Evolutionary conservation across 92 coral and sea anemone genomes (phyloP), one percentile per base, ranked within the genome.

Genomic region (Porites rus): DNA sequence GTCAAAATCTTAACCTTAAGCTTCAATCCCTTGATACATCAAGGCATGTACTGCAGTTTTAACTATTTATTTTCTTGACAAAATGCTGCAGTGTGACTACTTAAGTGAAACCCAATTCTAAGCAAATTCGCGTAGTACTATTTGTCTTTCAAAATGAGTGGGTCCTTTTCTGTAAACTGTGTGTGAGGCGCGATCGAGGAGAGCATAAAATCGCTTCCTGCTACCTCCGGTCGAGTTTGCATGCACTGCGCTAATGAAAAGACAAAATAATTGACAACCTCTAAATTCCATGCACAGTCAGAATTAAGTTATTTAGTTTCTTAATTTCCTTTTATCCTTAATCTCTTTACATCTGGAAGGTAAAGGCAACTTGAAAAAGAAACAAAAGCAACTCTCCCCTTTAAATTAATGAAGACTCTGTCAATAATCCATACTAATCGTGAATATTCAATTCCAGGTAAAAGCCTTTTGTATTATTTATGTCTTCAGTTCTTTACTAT

Each of bases 331-430:
- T 74, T 74, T 53, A 74, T 19, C 78, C 54, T 53, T 51, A n/a
- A 74, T 51, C 4, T 56, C 61, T 56, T 9, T 54, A 54, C 10
- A 54, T 9, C 16, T 56, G 17, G 78, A 9, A 38, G 46, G 46
- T 38, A 4, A 3, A 38, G 46, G 46, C 46, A 38, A 38, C 46
- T 38, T 38, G 46, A 38, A 38, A 38, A n/a, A 74, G 9, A 74
- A 51, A 74, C 54, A 12, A 74, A 74, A 11, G 17, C 19, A 74
- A 52, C 17, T 53, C 43, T 74, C 38, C 25, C 24, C 68, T 71
- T 81, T 43, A 17, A 56, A 58, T 2, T 69, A 70, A 81, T 69
- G 86, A 81, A 60, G 70, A 20, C 69, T 38, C 28, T 70, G 75
- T n/a, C 25, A 54, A 81, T 59, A 43, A 58, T 58, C 46, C 60